Percentiles rank a stretch among this genome's conserved stretches.
Conservation (phyloP, 1,140 invertebrate species). For the Macrotrachela quadricornifera region DNA sequence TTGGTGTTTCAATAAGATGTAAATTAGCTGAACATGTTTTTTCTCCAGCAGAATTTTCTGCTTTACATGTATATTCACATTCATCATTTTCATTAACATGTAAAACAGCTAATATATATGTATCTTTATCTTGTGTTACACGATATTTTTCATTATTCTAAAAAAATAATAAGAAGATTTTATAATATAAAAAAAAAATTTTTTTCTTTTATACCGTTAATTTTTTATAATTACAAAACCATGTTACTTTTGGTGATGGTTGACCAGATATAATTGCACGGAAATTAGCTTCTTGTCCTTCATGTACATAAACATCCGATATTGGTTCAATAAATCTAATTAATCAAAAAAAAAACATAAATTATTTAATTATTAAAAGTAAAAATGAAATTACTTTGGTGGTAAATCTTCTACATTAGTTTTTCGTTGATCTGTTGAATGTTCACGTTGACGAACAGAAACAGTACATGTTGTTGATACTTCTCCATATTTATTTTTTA, state of each 20-base stretch:
- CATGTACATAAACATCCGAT: constrained; percentile 5
- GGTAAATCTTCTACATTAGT: too few species aligned
- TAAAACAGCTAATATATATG: not conserved
- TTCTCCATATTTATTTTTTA: too few species aligned
- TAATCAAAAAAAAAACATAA: too few species aligned
- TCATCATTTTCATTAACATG: not conserved
- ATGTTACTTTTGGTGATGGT: not conserved
- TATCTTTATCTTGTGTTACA: not conserved
- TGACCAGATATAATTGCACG: constrained; percentile 2
- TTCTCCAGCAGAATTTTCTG: constrained; percentile 2
- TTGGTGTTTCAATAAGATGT: constrained; percentile 1
- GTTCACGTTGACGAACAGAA: too few species aligned
- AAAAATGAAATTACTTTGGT: too few species aligned
- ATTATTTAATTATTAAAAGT: too few species aligned
- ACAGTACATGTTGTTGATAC: too few species aligned
- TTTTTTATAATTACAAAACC: constrained; percentile 3
- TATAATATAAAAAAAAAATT: too few species aligned
- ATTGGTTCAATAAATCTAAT: constrained; percentile 4
- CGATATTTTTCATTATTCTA: constrained; percentile 3
- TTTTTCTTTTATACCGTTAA: too few species aligned
- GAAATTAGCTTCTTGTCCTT: not conserved
- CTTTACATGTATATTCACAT: constrained; percentile 6
- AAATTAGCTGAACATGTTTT: constrained; percentile 1
- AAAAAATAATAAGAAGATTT: too few species aligned
- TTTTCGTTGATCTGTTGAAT: too few species aligned